These are phyloP conservation scores for Rhea pennata DNA, from an alignment of 2,113 vertebrate genomes.

Conservation along the genomic window DNA sequence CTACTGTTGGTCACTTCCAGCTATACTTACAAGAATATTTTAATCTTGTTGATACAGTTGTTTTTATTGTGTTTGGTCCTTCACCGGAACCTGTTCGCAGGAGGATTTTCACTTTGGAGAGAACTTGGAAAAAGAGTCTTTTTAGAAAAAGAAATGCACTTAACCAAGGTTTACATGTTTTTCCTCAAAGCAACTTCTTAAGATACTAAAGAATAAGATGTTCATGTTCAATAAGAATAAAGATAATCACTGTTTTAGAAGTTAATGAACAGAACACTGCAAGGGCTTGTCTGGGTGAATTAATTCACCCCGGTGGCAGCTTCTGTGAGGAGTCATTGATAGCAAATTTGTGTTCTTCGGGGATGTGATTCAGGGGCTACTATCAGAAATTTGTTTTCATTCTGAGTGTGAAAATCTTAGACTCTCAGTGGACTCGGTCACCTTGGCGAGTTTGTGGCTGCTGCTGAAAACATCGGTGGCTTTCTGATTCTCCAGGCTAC, in stretches of 20 bases:
- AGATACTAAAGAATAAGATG: background rate
- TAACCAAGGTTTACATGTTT: background rate
- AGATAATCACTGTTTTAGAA: background rate
- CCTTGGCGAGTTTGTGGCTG: background rate
- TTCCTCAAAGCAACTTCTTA: background rate
- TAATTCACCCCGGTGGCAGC: background rate
- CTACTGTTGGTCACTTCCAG: background rate
- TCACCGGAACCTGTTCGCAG: background rate
- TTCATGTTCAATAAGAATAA: background rate
- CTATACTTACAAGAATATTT: background rate
- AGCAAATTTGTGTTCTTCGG: background rate
- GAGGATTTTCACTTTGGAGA: background rate
- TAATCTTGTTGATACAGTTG: background rate
- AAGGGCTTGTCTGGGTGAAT: background rate
- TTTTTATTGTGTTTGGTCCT: background rate
- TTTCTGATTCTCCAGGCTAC: background rate
- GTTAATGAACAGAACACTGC: background rate
- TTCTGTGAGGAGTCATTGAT: background rate
- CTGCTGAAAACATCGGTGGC: background rate
- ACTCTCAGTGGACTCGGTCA: background rate
- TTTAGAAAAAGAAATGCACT: background rate
- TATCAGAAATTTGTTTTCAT: background rate
- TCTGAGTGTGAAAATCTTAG: background rate
- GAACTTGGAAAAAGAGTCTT: background rate
- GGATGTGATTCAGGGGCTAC: background rate